Evolutionary conservation across 2,888 invertebrate genomes (phyloP), one percentile per base, ranked within the genome.

Genomic region (Nycteola revayana): DNA sequence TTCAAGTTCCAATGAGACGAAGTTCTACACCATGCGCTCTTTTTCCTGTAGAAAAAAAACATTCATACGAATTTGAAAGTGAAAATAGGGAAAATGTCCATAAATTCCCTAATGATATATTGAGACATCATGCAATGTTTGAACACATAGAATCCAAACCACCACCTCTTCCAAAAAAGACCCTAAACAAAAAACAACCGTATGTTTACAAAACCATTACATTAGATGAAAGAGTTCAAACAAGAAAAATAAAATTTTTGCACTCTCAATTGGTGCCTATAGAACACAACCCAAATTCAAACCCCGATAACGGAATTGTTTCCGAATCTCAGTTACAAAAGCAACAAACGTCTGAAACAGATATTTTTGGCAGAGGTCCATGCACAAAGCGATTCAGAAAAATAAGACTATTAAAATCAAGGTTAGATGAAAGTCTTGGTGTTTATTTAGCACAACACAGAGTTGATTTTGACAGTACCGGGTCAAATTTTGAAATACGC

Each of bases 381-480:
- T 91, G 91, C 49, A 87, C 90, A 3, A 90, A 92, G 38, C 80
- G 92, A 28, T 93, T 92, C 66, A 82, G 92, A 41, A 90, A 92
- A 64, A 90, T 94, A 32, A 90, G 93, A 51, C 75, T 95, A 49
- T 84, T 92, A 36, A 93, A 94, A 64, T 90, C 91, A 20, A 90
- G 91, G 53, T 77, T 92, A 31, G 91, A 92, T 53, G 93, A 93
- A 63, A 93, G 91, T 54, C 85, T 94, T 21, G 94, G 94, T 1
- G 91, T 94, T 22, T 92, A 93, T 49, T 75, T 95, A 45, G 92
- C 94, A 18, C 93, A 93, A 54, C 92, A 93, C 59, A 83, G 87
- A 66, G 82, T 87, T 33, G 91, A 90, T 50, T 89, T 90, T 26
- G 83, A 88, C 41, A 77, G 61, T 31, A 84, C 76, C 28, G 85